Evolutionary conservation across 2,888 invertebrate species (phyloP).

Genomic region (Troglohyphantes excavatus): DNA sequence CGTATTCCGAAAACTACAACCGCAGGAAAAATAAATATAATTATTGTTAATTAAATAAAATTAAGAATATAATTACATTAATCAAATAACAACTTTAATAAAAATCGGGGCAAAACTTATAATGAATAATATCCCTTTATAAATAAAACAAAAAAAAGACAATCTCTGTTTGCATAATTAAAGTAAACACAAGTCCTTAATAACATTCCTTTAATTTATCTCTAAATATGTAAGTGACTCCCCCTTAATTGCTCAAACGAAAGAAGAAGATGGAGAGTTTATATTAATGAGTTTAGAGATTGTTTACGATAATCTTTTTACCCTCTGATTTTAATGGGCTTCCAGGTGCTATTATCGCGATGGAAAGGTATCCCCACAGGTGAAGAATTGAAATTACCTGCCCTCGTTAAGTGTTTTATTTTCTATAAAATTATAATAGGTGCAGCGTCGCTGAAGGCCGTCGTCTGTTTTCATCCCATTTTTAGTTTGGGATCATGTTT

Average conservation of each 20-base stretch:
- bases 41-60: too few species aligned
- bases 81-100: too few species aligned
- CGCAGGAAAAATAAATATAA: too few species aligned
- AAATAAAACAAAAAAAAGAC: neutral
- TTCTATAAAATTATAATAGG: constrained; percentile 49
- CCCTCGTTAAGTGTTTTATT: constrained; percentile 29
- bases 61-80: too few species aligned
- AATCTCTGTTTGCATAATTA: neutral
- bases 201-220: neutral
- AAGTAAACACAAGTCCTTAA: neutral
- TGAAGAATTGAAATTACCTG: constrained; percentile 27
- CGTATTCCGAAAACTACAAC: too few species aligned
- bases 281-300: constrained; percentile 46
- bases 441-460: neutral
- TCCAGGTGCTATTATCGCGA: constrained; percentile 19
- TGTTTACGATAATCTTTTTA: constrained; percentile 53
- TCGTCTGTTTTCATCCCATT: neutral
- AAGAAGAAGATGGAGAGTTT: constrained; percentile 12
- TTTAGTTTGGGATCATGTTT: neutral
- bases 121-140: neutral
- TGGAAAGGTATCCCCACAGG: neutral
- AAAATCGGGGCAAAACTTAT: neutral
- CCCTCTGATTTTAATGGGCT: constrained; percentile 31
- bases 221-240: neutral
- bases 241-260: constrained; percentile 9